Conservation (phyloP, 2,113 vertebrate genomes). For the Caranx ignobilis region DNA sequence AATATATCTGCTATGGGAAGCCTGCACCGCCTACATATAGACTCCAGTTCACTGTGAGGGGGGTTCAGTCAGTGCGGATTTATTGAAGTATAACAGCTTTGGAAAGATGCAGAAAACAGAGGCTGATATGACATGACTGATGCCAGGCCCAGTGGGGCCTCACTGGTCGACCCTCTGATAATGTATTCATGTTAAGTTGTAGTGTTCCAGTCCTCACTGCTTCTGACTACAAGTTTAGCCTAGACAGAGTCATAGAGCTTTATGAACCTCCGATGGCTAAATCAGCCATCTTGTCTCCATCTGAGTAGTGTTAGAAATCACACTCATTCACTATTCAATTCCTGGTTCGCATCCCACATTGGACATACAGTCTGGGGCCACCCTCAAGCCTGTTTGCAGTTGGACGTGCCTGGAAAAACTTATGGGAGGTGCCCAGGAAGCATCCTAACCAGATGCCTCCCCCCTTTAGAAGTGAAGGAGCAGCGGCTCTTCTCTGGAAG, state of each 20-base stretch:
- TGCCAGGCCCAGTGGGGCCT: neutral
- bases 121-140: conserved; percentile 23
- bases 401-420: too few species aligned
- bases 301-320: neutral
- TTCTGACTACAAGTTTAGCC: neutral
- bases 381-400: too few species aligned
- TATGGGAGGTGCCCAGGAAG: too few species aligned
- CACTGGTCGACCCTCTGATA: neutral
- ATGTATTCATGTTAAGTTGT: conserved; percentile 1
- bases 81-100: conserved; percentile 15
- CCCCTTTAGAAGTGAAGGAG: too few species aligned
- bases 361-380: too few species aligned
- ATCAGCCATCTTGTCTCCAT: neutral
- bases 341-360: too few species aligned
- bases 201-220: neutral
- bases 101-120: conserved; percentile 7
- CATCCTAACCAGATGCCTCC: too few species aligned
- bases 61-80: conserved; percentile 13
- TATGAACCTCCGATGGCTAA: neutral
- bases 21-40: conserved; percentile 49
- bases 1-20: conserved; percentile 55
- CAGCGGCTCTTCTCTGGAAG: too few species aligned
- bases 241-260: neutral
- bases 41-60: conserved; percentile 25
- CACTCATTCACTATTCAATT: too few species aligned